Evolutionary conservation across 2,113 vertebrate species (phyloP), one percentile per base, ranked within the genome.

Genomic region (Passer montanus): DNA sequence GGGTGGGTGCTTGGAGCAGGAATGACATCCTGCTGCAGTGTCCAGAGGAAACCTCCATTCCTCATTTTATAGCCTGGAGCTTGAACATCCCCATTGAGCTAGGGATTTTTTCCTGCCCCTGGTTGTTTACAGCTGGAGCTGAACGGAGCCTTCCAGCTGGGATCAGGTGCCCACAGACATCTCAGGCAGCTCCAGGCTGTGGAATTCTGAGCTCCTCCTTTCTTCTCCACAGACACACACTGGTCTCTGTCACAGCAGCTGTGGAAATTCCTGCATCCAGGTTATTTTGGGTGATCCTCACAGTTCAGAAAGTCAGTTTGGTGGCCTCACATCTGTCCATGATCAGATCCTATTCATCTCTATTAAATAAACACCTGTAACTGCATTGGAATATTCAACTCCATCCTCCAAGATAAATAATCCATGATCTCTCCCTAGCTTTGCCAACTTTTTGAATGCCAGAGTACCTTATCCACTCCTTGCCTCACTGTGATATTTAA

Each of bases 271-370:
- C 27, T 53, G 33, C 15, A 26, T 50, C 44, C 27, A 3, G 20
- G 49, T 2, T 50, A 2, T 39, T 73, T 11, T n/a, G 60, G 60
- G 44, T 44, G 68, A 73, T 6, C 26, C 23, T 47, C 67, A 6
- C 19, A 35, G 53, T 3, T 3, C 2, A 2, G 24, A 37, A 50
- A 39, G 13, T 35, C 64, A 1, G 4, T 2, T 21, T 41, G 64
- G 16, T 24, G 37, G 69, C 26, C 46, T 58, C 23, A 22, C 1
- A 1, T 35, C 50, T 59, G 37, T 13, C 3, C 1, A 3, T 2
- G 39, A 59, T 41, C 62, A 82, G 56, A 44, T 55, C 27, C 70
- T 17, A 28, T 5, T 79, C 37, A 62, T 50, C 28, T 15, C 70
- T 44, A 0, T 64, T 24, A 44, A 73, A 39, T 43, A 30, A 92